These are phyloP conservation scores for Shinisaurus crocodilurus DNA, from an alignment of 2,113 vertebrate species.

Conservation along the genomic window DNA sequence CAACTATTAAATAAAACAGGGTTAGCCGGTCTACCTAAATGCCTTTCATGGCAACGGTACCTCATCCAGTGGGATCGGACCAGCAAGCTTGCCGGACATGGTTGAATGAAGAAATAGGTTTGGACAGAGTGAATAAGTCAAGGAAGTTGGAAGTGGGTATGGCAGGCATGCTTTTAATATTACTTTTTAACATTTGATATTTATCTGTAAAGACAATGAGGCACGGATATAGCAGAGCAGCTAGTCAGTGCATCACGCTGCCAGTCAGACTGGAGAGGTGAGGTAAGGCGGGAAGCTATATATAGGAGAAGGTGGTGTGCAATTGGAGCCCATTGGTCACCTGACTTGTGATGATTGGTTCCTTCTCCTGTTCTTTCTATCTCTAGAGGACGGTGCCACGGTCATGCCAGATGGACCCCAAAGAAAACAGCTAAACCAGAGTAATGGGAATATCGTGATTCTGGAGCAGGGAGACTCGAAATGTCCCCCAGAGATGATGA, in stretches of 20 bases:
- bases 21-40: no score
- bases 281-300: neutral
- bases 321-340: neutral
- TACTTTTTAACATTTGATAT: neutral
- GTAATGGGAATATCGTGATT: constrained; percentile 37
- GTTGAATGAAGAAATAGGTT: neutral
- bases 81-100: neutral
- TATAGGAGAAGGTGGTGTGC: neutral
- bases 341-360: neutral
- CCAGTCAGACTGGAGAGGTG: neutral
- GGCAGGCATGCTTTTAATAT: neutral
- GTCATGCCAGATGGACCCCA: neutral
- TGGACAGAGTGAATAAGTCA: neutral
- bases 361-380: neutral
- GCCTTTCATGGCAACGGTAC: neutral
- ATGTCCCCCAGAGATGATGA: constrained; percentile 58
- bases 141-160: neutral
- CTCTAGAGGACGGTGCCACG: constrained; percentile 54
- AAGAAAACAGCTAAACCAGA: neutral
- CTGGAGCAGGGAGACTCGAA: constrained; percentile 41
- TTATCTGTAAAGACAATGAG: neutral
- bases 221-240: neutral
- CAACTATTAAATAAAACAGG: no score
- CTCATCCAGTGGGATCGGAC: neutral
- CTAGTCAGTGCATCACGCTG: no score